Evolutionary conservation across 1,140 invertebrate genomes (phyloP), one percentile per base, ranked within the genome.

Genomic region (Asobara japonica): DNA sequence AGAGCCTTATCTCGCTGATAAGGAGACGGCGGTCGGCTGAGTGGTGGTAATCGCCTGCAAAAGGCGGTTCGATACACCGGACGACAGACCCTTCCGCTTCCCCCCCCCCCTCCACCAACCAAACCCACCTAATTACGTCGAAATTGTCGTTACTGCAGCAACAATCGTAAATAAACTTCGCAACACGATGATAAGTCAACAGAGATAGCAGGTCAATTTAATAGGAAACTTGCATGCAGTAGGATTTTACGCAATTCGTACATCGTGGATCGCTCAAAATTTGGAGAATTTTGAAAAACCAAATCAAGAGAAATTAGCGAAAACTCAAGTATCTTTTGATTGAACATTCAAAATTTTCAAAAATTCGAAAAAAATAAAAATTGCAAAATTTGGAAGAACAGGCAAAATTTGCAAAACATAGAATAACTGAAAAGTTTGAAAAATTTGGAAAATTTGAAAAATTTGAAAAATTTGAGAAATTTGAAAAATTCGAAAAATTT

Each of bases 1-100:
- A 80, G 80, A 78, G 80, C 77, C 82, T 84, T 85, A 84, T 85
- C 82, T 80, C 61, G 60, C 62, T 77, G 82, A 83, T 80, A 79
- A 64, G 75, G 69, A 75, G 74, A 70, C 77, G 76, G 73, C 62
- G 68, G 74, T 66, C 77, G 75, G 79, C 75, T 68, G 67, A 67
- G 65, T 70, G 29, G 69, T 68, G 77, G 68, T 76, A 69, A 76
- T 79, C 69, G 51, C 27, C n/a, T 31, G 18, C 69, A 70, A 76
- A 75, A 76, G 76, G 77, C 48, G 78, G 70, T 79, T 79, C 79
- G 41, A 45, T 45, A 45, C 18, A 45, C 41, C 41, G 41, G 41
- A 45, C 41, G 41, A 45, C 10, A 45, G 76, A 77, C 79, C 75
- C 76, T 82, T 82, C 79, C 82, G 80, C 75, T 76, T 77, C 77